Evolutionary conservation across 2,797 vertebrate species (phyloP), one percentile per base, ranked within the genome.

Genomic region (Microhierax caerulescens): DNA sequence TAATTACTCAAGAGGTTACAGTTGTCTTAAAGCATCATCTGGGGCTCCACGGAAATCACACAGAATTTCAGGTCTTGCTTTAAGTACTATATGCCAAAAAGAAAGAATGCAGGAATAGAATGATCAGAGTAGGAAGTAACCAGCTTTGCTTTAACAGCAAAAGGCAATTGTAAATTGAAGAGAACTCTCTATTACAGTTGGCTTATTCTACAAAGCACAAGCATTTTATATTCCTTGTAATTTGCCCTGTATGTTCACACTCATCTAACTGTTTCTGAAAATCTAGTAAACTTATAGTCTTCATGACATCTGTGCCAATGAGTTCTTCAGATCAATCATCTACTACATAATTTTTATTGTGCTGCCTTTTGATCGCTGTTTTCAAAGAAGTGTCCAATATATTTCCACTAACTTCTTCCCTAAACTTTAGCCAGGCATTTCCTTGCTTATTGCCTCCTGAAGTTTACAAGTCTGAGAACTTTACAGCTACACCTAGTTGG

Each of bases 171-270:
- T 85, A 95, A 92, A 92, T 56, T 82, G 74, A 94, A 94, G 32
- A 78, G 24, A 96, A 79, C 11, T 69, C 73, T 48, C 68, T 84
- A 78, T 82, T 95, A 73, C 22, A 67, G 74, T 70, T 96, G 93
- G 93, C 83, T 77, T 93, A 75, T 74, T 89, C 80, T 82, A 96
- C 77, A 95, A 89, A 97, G 88, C 18, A 70, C 28, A 37, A 82
- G 43, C 73, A 61, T 74, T 91, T 92, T 77, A 79, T 82, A 89
- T 54, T 86, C 63, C 43, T 92, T 9, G 5, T 82, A 79, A 87
- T 74, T 93, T 93, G 39, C 54, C 18, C 59, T 63, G 57, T 76
- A 78, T 90, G 41, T 32, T 93, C 90, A 72, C 34, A 34, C 88
- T 61, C 57, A 88, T 89, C 69, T 50, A 83, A 74, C 45, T 68